phyloP scores from a whole-genome alignment of 92 coral and sea anemone species.

The Heliopora coerulea region DNA sequence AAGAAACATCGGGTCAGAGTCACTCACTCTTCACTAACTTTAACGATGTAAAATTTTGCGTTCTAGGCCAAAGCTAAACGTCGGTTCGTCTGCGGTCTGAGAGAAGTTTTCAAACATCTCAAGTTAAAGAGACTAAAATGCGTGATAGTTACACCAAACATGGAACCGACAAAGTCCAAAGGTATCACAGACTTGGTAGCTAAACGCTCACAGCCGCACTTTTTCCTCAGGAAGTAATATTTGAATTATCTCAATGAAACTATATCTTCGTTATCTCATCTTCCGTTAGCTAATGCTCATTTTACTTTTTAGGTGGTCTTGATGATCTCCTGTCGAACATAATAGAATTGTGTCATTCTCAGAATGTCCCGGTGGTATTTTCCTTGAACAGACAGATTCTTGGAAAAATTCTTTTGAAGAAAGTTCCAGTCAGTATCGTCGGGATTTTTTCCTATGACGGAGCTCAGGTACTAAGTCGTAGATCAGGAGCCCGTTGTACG shows the following conservation, averaged over 20 bases:
- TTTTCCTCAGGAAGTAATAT: background rate
- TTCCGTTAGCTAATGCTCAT: too few relatives aligned
- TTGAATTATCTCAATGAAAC: too few relatives aligned
- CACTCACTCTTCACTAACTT: too few relatives aligned
- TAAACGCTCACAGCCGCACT: too few relatives aligned
- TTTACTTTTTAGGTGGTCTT: constrained; percentile 78
- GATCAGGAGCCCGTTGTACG: too few relatives aligned
- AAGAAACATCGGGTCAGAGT: too few relatives aligned
- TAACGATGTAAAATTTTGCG: too few relatives aligned
- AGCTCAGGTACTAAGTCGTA: constrained; percentile 73
- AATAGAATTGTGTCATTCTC: constrained; percentile 71
- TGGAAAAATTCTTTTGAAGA: constrained; percentile 80
- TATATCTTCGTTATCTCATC: too few relatives aligned
- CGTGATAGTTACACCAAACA: constrained; percentile 85
- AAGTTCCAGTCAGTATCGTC: constrained; percentile 93
- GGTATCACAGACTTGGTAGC: constrained; percentile 51
- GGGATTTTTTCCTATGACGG: constrained; percentile 96
- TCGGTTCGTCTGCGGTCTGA: constrained; percentile 77
- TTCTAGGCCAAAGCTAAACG: constrained; percentile 84
- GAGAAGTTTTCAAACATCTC: constrained; percentile 86
- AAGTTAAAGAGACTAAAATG: constrained; percentile 83
- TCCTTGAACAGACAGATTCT: constrained; percentile 84
- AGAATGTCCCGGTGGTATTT: constrained; percentile 81
- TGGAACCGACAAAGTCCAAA: constrained; percentile 82
- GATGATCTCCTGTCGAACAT: constrained; percentile 81